phyloP scores from a whole-genome alignment of 1,140 invertebrate species.

The Microplitis mediator region DNA sequence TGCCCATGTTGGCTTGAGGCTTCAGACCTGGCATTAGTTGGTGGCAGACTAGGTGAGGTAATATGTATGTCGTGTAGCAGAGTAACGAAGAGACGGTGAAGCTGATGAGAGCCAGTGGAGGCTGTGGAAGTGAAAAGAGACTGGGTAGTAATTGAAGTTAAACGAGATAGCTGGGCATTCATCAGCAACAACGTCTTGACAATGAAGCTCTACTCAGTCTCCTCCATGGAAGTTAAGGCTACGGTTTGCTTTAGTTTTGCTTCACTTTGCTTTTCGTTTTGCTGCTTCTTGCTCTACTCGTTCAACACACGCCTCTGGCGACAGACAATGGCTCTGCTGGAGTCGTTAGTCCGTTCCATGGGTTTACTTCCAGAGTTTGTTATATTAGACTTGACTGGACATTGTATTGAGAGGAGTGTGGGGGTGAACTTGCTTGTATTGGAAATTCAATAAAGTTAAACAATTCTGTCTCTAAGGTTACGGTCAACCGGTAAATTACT shows the following conservation, averaged over 20 bases:
- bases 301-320: constrained; percentile 39
- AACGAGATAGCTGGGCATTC: constrained; percentile 53
- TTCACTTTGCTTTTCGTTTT: no score
- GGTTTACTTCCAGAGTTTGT: neutral
- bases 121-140: constrained; percentile 32
- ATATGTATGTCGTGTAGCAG: neutral
- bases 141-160: constrained; percentile 51
- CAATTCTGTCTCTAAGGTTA: no score
- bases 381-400: neutral
- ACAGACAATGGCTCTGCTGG: constrained; percentile 50
- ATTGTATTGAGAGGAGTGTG: no score
- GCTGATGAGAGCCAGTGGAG: constrained; percentile 1
- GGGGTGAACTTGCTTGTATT: no score
- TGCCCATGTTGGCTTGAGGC: no score
- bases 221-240: no score
- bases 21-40: no score
- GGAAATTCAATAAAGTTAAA: no score
- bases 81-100: neutral
- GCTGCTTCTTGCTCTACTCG: neutral
- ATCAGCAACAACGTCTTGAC: constrained; percentile 43
- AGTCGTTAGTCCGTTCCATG: constrained; percentile 39
- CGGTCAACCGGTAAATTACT: no score
- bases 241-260: no score
- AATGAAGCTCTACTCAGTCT: constrained; percentile 42
- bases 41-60: no score